Evolutionary conservation across 2,113 vertebrate genomes (phyloP).

Genomic region (Gambusia affinis): DNA sequence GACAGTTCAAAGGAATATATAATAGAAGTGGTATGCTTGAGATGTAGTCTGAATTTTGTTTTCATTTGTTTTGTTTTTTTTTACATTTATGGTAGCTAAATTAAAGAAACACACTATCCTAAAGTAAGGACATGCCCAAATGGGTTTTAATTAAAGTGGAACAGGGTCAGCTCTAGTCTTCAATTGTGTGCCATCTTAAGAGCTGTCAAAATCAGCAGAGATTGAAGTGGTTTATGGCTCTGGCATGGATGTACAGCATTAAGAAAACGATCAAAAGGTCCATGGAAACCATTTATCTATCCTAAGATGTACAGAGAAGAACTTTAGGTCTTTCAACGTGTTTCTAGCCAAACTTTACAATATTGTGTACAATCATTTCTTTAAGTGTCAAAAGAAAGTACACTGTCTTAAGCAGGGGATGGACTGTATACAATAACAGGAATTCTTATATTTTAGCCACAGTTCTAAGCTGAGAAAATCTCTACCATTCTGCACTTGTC

Average conservation of each 20-base stretch:
- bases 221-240: background rate
- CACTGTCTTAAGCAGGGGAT: background rate
- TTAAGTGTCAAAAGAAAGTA: background rate
- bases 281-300: too few species aligned
- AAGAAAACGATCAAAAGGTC: too few species aligned
- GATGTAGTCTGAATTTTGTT: background rate
- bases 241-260: background rate
- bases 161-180: background rate
- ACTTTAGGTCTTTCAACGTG: background rate
- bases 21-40: background rate
- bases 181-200: background rate
- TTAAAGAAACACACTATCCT: background rate
- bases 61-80: too few species aligned
- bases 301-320: background rate
- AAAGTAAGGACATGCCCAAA: background rate
- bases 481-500: background rate
- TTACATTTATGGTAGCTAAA: background rate
- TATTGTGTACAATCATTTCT: background rate
- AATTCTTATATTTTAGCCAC: background rate
- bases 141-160: too few species aligned
- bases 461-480: background rate
- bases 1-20: background rate
- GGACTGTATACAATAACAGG: background rate
- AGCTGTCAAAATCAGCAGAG: background rate
- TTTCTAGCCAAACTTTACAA: background rate